A percentile compares a stretch with the other conserved stretches of the same genome.
phyloP scores from a whole-genome alignment of 2,888 invertebrate genomes.

The Cylindroiulus punctatus region DNA sequence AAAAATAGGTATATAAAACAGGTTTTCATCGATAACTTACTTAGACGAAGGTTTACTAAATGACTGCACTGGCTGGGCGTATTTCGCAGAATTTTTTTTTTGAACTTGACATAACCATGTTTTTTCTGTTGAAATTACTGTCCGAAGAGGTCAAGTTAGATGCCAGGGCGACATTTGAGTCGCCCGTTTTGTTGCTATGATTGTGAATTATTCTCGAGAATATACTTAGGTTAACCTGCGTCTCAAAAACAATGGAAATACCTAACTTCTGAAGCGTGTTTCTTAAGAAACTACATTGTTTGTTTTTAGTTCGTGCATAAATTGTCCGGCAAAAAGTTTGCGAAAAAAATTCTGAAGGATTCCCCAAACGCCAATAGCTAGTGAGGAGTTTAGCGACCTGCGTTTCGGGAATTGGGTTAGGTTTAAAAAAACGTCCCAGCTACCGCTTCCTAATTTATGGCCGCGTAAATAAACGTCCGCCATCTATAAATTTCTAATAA shows the following conservation, averaged over 20 bases:
- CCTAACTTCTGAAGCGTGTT: conserved; percentile 29
- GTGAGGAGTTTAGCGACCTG: conserved; percentile 21
- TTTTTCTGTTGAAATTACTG: not conserved
- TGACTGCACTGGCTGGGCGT: no score
- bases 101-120: no score
- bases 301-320: conserved; percentile 3
- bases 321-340: not conserved
- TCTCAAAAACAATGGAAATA: conserved; percentile 22
- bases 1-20: no score
- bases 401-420: conserved; percentile 43
- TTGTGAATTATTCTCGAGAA: conserved; percentile 13
- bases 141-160: conserved; percentile 4
- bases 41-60: no score
- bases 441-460: conserved; percentile 33
- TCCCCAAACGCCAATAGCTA: conserved; percentile 13
- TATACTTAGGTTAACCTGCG: not conserved
- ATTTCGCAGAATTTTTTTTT: no score
- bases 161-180: not conserved
- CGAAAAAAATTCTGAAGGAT: not conserved
- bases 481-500: conserved; percentile 20
- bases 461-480: conserved; percentile 21
- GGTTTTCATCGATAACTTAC: no score
- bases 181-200: not conserved
- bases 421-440: conserved; percentile 33
- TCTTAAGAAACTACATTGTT: conserved; percentile 19